Base-by-base conservation (phyloP, 2,113 vertebrate genomes). In the Spea bombifrons region DNA sequence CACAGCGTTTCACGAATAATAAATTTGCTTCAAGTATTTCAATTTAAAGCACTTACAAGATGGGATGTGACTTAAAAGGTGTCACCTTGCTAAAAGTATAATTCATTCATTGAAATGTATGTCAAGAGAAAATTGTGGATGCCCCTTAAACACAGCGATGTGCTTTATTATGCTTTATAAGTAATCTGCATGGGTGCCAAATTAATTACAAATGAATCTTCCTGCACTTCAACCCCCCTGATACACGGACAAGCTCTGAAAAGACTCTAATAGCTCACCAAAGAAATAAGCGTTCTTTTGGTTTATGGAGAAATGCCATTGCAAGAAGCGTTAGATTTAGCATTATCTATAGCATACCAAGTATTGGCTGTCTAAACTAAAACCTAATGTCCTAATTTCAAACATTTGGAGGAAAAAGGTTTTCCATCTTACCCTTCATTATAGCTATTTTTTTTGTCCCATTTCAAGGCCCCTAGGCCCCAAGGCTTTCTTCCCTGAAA, bases 41-140 rank as follows among this genome's bases (percentile, higher is more conserved):
- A 90, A 90, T 84, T 83, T 89, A 90, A 89, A 88, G 84, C 76
- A 86, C 89, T 92, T 94, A 89, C 89, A 92, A 88, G 86, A 88
- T 86, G 89, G 30, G 87, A 90, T 90, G 89, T 82, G 76, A 83
- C 75, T 91, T 83, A 91, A 90, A 90, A 74, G 44, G 53, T 80
- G 71, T 80, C 78, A 74, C 78, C 78, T 80, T 74, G 78, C 64
- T 67, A 80, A 74, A 68, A 80, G 78, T 80, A 74, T 68, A 71
- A 74, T 80, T 74, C 53, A 68, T 80, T 68, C 74, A 80, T 49
- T 57, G 66, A 80, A 74, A 73, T 70, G 45, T 43, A 77, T 71
- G 48, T 46, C 12, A 3, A 47, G 45, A 50, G 57, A 50, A 69
- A 52, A 77, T 69, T 68, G 78, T 67, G 16, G 44, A 49, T 80